phyloP scores from a whole-genome alignment of 2,113 vertebrate species.

The Dasypus novemcinctus region DNA sequence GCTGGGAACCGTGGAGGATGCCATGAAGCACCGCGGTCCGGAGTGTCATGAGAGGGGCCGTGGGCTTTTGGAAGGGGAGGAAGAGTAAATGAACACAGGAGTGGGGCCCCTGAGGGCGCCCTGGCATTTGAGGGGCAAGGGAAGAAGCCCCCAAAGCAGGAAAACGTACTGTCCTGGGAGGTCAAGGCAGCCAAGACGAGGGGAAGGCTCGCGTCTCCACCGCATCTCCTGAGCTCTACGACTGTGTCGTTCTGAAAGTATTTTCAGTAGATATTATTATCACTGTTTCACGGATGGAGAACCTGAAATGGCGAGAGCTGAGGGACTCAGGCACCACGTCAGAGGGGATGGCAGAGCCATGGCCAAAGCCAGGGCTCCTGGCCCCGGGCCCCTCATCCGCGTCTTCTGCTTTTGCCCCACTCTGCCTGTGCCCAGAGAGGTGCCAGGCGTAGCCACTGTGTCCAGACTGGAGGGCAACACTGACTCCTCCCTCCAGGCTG shows the following conservation, averaged over 20 bases:
- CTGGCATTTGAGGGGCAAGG: neutral
- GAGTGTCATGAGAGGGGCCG: neutral
- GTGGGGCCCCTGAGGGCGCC: neutral
- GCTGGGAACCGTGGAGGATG: neutral
- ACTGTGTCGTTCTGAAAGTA: neutral
- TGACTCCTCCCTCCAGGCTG: neutral
- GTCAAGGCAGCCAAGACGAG: too few species aligned
- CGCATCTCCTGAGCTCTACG: neutral
- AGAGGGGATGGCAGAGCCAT: neutral
- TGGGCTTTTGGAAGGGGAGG: neutral
- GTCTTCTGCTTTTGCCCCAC: neutral
- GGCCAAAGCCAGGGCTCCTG: neutral
- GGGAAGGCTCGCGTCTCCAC: rapidly evolving
- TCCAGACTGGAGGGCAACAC: neutral
- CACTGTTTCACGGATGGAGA: neutral
- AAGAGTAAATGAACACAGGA: too few species aligned
- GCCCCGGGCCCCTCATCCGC: neutral
- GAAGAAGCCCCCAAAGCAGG: neutral
- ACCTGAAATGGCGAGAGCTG: neutral
- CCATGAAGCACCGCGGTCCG: neutral
- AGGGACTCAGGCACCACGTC: neutral
- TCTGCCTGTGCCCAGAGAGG: neutral
- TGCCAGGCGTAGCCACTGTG: neutral
- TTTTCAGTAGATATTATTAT: neutral
- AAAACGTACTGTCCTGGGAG: rapidly evolving